A percentile compares a stretch with the other conserved stretches of the same genome.
Evolutionary conservation across 2,797 vertebrate species (phyloP).

Genomic region (Onychomys leucogaster): DNA sequence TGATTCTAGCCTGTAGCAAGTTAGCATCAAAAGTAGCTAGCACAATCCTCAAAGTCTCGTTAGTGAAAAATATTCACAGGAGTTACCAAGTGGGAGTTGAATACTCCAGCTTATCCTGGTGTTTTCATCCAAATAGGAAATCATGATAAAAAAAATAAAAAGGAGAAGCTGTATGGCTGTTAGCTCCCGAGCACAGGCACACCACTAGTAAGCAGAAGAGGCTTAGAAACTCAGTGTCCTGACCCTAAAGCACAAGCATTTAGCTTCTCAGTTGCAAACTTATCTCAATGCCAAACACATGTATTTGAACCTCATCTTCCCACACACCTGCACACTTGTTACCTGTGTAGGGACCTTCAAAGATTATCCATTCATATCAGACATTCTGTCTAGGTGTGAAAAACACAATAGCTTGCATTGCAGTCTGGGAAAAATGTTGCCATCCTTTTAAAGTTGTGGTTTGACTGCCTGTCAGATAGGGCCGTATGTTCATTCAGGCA

Average conservation of each 20-base stretch:
- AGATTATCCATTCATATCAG: constrained; percentile 21
- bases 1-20: background rate
- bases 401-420: constrained; percentile 33
- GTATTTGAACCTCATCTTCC: constrained; percentile 11
- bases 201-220: background rate
- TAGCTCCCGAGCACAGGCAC: background rate
- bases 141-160: constrained; percentile 36
- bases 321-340: constrained; percentile 28
- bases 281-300: background rate
- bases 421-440: constrained; percentile 23
- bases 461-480: constrained; percentile 16
- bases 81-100: background rate
- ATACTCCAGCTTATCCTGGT: background rate
- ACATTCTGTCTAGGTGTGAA: constrained; percentile 20
- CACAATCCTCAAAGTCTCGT: background rate
- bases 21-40: background rate
- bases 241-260: background rate
- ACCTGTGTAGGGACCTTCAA: background rate
- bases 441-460: constrained; percentile 5
- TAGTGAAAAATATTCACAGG: background rate
- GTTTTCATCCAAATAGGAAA: background rate
- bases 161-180: background rate
- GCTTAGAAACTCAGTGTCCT: background rate
- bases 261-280: constrained; percentile 12
- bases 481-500: background rate